Evolutionary conservation across 2,113 vertebrate species (phyloP).

Genomic region (Pedetes capensis): DNA sequence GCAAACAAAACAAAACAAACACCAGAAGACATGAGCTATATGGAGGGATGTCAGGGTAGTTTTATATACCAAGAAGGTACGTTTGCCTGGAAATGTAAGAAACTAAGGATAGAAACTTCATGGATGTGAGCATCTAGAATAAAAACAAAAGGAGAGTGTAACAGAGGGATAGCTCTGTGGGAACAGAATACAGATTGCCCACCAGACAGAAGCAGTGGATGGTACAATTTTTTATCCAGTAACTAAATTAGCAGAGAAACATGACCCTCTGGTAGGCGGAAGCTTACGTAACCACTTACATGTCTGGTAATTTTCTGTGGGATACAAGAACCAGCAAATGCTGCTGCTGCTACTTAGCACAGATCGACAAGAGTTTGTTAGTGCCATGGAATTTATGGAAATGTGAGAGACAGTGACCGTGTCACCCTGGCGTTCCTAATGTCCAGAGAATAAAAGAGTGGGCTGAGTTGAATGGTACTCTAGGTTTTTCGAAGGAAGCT

Average conservation of each 20-base stretch:
- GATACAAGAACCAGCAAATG: neutral
- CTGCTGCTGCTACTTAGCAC: neutral
- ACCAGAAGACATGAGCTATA: neutral
- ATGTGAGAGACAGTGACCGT: neutral
- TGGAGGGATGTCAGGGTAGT: accelerated
- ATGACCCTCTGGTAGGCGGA: accelerated
- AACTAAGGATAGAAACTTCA: neutral
- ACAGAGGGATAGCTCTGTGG: neutral
- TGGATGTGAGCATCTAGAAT: neutral
- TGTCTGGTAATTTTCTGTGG: neutral
- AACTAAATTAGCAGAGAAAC: neutral
- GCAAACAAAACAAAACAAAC: neutral
- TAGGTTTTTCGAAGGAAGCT: neutral
- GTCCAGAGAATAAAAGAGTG: neutral
- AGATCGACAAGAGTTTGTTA: neutral
- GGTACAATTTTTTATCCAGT: neutral
- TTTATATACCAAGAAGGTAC: neutral
- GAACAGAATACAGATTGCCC: neutral
- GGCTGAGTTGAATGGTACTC: neutral
- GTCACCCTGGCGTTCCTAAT: neutral
- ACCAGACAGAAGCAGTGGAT: neutral
- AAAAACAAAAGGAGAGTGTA: neutral
- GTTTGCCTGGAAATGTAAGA: neutral
- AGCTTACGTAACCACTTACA: neutral
- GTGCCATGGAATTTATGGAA: neutral